Conservation (phyloP, 2,113 vertebrate genomes). For the Vombatus ursinus region DNA sequence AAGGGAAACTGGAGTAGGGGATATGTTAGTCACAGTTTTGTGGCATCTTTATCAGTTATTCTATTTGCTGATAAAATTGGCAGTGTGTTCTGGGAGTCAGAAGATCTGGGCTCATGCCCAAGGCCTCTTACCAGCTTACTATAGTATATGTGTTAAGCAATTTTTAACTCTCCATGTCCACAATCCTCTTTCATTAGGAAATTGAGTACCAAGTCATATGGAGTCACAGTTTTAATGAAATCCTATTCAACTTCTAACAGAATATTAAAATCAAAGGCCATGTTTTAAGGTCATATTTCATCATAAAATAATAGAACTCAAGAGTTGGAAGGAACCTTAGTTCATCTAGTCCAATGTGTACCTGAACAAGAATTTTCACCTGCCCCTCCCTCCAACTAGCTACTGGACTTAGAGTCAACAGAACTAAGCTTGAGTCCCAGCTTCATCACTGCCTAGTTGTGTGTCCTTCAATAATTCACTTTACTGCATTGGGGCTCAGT, state of each 20-base stretch:
- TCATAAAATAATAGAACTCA: background rate
- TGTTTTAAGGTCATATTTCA: background rate
- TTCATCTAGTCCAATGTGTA: background rate
- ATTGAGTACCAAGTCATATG: background rate
- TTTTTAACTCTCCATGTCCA: background rate
- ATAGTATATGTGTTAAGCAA: background rate
- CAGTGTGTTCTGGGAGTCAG: background rate
- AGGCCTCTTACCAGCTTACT: background rate
- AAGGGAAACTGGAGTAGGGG: background rate
- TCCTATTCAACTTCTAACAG: background rate
- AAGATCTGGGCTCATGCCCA: background rate
- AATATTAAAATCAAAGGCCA: conserved; percentile 13
- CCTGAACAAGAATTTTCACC: background rate
- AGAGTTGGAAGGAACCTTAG: background rate
- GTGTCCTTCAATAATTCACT: background rate
- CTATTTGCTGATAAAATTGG: background rate
- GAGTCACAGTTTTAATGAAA: background rate
- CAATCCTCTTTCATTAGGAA: background rate
- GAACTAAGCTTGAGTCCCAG: background rate
- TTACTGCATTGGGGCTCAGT: background rate
- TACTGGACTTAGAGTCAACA: background rate
- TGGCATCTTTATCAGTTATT: background rate
- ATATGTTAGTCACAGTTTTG: background rate
- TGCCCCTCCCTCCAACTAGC: background rate
- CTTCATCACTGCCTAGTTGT: background rate